Conservation (phyloP, 2,797 vertebrate species). For the Schizopygopsis pylzovi region DNA sequence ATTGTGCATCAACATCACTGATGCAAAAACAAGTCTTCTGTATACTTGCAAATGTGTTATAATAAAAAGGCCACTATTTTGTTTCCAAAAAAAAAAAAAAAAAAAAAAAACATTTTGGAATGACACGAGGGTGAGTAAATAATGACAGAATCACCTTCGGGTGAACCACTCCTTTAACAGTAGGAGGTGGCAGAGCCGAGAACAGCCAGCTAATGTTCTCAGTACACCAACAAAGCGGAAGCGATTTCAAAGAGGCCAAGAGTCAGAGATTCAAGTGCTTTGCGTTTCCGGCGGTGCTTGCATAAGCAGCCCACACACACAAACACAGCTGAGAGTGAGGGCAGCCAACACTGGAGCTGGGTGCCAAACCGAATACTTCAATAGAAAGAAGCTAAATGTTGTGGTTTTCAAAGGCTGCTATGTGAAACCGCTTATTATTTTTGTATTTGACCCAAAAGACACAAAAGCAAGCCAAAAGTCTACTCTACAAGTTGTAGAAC, state of each 20-base stretch:
- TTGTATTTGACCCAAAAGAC: constrained; percentile 46
- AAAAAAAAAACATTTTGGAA: background rate
- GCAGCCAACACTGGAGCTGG: constrained; percentile 45
- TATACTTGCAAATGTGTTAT: background rate
- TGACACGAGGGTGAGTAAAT: constrained; percentile 18
- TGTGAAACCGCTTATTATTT: constrained; percentile 46
- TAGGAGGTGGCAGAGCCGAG: constrained; percentile 35
- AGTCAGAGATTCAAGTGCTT: constrained; percentile 44
- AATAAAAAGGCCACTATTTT: background rate
- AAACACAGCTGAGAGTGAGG: constrained; percentile 50
- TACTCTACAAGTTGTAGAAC: constrained; percentile 15
- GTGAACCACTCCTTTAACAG: constrained; percentile 36
- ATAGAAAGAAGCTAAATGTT: constrained; percentile 40
- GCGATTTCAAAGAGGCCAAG: constrained; percentile 46
- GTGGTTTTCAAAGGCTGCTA: constrained; percentile 49
- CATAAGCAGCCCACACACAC: constrained; percentile 52
- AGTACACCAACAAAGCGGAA: constrained; percentile 47
- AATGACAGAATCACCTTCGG: constrained; percentile 4
- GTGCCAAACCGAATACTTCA: constrained; percentile 46
- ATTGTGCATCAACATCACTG: background rate
- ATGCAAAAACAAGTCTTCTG: background rate
- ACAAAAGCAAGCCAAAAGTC: constrained; percentile 38
- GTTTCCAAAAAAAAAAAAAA: background rate
- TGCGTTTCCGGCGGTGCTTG: constrained; percentile 56
- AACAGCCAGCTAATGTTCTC: constrained; percentile 32